Base-by-base conservation (phyloP, 2,113 vertebrate species). In the Paraplagusia blochii region DNA sequence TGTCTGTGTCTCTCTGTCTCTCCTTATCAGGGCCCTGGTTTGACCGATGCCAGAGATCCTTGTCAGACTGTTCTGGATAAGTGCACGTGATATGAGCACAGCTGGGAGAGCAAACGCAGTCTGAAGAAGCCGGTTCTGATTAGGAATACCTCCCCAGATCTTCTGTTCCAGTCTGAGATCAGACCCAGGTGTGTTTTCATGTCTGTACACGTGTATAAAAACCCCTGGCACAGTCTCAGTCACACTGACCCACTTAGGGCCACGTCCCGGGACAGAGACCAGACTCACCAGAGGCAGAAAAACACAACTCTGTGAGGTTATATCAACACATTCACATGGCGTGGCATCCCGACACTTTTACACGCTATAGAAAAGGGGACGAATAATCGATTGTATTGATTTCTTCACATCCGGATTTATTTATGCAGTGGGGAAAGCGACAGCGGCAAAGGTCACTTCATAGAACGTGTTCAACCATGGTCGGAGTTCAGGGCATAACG, bases 91-190 rank as follows among this genome's bases (percentile, higher is more conserved):
- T 60, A 54, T 40, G 67, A 78, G 58, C 52, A 63, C 66, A 81
- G 81, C 82, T 73, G 72, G 56, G 53, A 56, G 74, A 69, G 53
- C 11, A 15, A 13, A 58, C 44, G 55, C 74, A 55, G 69, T 79
- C 58, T 68, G 46, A 83, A 19, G 53, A 71, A 83, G 70, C 80
- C 88, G 87, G 82, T 15, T 73, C 79, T 76, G 75, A 87, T 90
- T 88, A 85, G 62, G 74, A 80, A 63, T 70, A 69, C 76, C 64
- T 77, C 72, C 75, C 61, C 71, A 80, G 69, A 69, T 76, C 57
- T 42, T 40, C 63, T 77, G 77, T 71, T 66, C 74, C 69, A 51
- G 72, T 59, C 63, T 77, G 49, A 81, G 79, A 88, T 89, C 76
- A 75, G 62, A 83, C 60, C 78, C 78, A 89, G 80, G 78, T 85